Evolutionary conservation across 2,888 invertebrate species (phyloP).

Genomic region (Andrena bicolor): DNA sequence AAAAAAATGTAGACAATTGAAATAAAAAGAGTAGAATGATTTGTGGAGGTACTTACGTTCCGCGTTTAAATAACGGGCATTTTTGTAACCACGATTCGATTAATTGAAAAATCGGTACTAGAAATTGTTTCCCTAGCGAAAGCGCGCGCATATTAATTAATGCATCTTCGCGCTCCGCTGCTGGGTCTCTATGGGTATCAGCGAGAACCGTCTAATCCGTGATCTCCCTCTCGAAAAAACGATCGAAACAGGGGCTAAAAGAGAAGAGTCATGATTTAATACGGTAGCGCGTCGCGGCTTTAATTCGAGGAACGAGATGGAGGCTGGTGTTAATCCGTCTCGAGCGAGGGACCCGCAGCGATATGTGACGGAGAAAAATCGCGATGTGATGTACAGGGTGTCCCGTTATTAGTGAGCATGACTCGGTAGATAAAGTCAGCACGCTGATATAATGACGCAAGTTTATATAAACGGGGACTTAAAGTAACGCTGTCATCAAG

Average conservation of each 20-base stretch:
- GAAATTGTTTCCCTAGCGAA: conserved; percentile 13
- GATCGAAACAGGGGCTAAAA: neutral
- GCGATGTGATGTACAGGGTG: neutral
- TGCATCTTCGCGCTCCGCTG: conserved; percentile 10
- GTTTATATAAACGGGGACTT: too few relatives aligned
- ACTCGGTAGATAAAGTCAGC: neutral
- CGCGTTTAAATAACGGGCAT: neutral
- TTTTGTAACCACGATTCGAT: neutral
- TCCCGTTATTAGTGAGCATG: neutral
- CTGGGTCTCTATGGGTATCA: conserved; percentile 10
- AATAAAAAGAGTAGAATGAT: too few relatives aligned
- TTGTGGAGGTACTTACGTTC: too few relatives aligned
- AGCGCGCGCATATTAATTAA: conserved; percentile 21
- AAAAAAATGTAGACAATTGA: too few relatives aligned
- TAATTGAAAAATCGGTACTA: conserved; percentile 19
- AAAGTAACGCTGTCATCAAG: too few relatives aligned
- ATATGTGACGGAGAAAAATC: conserved; percentile 36
- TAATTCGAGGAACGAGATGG: conserved; percentile 28
- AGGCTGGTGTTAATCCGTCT: conserved; percentile 20
- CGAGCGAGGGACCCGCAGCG: conserved; percentile 31
- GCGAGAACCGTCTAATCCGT: neutral
- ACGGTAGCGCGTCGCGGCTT: neutral
- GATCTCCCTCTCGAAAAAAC: neutral
- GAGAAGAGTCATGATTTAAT: conserved; percentile 23
- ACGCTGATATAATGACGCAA: too few relatives aligned